Conservation (phyloP, 2,797 vertebrate genomes). For the Linurgus olivaceus region DNA sequence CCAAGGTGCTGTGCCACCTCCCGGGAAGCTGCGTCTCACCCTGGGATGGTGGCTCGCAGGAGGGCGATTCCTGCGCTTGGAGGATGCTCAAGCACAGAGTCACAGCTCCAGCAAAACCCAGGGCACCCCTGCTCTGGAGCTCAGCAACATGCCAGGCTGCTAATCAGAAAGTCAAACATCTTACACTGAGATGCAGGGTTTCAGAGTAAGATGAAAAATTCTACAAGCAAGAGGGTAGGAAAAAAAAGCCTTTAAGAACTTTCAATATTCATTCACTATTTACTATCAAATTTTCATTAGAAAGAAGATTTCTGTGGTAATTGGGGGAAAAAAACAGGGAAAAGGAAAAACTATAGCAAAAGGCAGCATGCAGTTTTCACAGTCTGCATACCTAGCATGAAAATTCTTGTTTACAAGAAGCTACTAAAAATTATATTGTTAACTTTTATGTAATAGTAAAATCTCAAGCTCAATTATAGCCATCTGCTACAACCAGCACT, state of each 20-base stretch:
- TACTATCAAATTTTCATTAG: background rate
- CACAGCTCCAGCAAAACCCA: background rate
- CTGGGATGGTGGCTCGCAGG: background rate
- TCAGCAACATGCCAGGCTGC: background rate
- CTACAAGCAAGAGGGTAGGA: background rate
- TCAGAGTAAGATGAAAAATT: background rate
- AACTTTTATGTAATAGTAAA: background rate
- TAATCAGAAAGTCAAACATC: background rate
- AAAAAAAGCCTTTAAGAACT: background rate
- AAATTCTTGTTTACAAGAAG: background rate
- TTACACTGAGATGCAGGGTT: background rate
- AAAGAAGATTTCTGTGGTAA: background rate
- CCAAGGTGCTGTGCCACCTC: background rate
- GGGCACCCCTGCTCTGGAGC: background rate
- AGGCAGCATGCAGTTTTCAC: background rate
- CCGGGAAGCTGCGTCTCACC: fast-evolving
- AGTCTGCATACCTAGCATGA: background rate
- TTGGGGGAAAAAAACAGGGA: background rate
- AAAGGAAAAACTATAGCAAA: background rate
- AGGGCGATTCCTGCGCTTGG: too few relatives aligned
- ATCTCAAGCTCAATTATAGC: background rate
- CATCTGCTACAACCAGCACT: background rate
- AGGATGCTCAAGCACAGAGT: background rate
- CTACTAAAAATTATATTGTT: background rate
- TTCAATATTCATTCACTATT: background rate